Conservation (phyloP, 1,140 invertebrate species). For the Helicorthomorpha holstii region DNA sequence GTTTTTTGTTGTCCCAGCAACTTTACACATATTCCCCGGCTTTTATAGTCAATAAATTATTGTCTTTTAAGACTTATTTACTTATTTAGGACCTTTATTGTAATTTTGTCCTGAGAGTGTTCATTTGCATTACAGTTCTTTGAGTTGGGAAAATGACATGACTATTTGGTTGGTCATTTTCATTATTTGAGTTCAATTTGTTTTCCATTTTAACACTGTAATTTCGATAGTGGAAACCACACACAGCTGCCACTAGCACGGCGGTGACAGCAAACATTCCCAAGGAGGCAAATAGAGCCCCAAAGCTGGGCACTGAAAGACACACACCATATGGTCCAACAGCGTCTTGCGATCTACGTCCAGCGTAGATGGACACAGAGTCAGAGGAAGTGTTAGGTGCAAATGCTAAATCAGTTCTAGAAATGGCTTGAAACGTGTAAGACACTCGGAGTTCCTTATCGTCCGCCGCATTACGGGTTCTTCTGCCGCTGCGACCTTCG, state of each 20-base stretch:
- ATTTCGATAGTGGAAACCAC: neutral
- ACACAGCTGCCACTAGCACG: neutral
- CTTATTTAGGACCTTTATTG: no score
- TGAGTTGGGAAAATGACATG: no score
- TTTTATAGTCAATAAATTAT: no score
- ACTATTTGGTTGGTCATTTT: no score
- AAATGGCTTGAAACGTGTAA: neutral
- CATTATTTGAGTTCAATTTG: no score
- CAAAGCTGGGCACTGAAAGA: neutral
- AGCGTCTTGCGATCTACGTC: neutral
- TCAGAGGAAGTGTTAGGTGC: neutral
- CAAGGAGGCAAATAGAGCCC: neutral
- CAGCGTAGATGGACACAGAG: neutral
- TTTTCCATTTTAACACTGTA: no score
- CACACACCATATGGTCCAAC: neutral
- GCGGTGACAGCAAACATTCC: neutral
- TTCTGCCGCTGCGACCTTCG: neutral
- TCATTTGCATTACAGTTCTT: no score
- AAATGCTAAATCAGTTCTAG: constrained; percentile 5
- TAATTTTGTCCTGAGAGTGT: no score
- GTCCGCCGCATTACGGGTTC: neutral
- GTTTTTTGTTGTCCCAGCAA: no score
- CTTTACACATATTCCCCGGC: no score
- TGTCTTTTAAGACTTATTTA: no score
- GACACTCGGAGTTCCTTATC: constrained; percentile 3